Base-by-base conservation (phyloP, 1,140 invertebrate species). In the Zaprionus vittiger region DNA sequence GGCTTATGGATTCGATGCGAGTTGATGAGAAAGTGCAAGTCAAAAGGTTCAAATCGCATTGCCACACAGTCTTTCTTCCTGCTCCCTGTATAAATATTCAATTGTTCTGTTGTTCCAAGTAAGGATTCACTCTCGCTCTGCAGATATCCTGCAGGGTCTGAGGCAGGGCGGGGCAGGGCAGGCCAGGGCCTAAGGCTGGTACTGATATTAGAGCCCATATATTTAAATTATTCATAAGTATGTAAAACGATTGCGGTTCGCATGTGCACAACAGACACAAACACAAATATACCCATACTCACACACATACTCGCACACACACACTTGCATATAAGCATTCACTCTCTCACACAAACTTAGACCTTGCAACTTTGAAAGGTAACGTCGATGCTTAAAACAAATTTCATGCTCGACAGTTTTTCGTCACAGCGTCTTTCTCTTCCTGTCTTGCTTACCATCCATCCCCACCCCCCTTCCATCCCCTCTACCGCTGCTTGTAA, bases 191-290 rank as follows among this genome's bases (percentile, higher is more conserved):
- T 31, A 0, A 44, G 38, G 41, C 38, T n/a, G 38, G 15, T 41
- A 41, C 41, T 47, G 41, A 47, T 47, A 47, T 17, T 12, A 49
- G 22, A 57, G 38, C 5, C 49, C 56, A 38, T 65, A 76, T 31
- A 75, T 70, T 70, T 80, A 77, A 73, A 80, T 80, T 80, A 79
- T 80, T 80, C 79, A 80, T 79, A 79, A 71, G 72, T 71, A 64
- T 80, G 71, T 68, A 79, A 80, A 80, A 59, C 71, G 76, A 62
- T 74, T 74, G 79, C 75, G 75, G 74, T 77, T 65, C 61, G 69
- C 65, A 78, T 78, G 75, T 57, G 61, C 28, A 64, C 61, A 65
- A 75, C 24, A 44, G 26, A 62, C 57, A 31, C 41, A 37, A 28
- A 61, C 28, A 64, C 24, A 28, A 24, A 55, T 15, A 47, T 17